Evolutionary conservation across 1,140 invertebrate genomes (phyloP).

Genomic region (Anoplolepis gracilipes): DNA sequence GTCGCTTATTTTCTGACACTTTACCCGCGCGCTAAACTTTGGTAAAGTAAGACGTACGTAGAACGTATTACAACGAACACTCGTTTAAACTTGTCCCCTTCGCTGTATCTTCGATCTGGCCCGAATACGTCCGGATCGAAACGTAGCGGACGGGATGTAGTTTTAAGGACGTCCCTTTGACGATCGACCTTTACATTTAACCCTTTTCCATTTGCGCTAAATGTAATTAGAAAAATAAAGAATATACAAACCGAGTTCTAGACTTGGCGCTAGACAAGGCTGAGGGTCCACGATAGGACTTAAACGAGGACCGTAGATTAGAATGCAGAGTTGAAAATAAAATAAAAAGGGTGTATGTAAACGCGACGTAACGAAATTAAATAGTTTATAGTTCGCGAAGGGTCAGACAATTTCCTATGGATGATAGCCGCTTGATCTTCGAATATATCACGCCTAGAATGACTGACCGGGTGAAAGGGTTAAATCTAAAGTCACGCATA

Average conservation of each 20-base stretch:
- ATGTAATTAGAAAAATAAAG: conserved; percentile 30
- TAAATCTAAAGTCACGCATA: conserved; percentile 68
- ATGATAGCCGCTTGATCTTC: conserved; percentile 18
- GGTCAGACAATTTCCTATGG: conserved; percentile 7
- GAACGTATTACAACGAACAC: conserved; percentile 78
- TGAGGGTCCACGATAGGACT: background rate
- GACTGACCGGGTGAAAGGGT: conserved; percentile 65
- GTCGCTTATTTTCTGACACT: conserved; percentile 81
- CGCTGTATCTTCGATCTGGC: conserved; percentile 6
- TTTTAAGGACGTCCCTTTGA: conserved; percentile 38
- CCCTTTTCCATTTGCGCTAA: conserved; percentile 54
- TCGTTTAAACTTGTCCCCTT: conserved; percentile 34
- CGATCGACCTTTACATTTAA: conserved; percentile 69
- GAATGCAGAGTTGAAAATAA: background rate
- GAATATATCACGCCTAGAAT: conserved; percentile 10
- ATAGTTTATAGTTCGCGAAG: conserved; percentile 12
- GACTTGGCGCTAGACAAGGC: conserved; percentile 7
- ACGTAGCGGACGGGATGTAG: background rate
- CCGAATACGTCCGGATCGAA: background rate
- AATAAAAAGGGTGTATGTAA: background rate
- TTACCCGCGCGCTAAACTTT: conserved; percentile 73
- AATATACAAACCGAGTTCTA: conserved; percentile 26
- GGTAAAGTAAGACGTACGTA: conserved; percentile 70
- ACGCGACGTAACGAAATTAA: background rate
- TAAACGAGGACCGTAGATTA: conserved; percentile 14